A percentile compares a stretch with the other conserved stretches of the same genome.
Evolutionary conservation across 2,113 vertebrate genomes (phyloP).

Genomic region (Agapornis roseicollis): DNA sequence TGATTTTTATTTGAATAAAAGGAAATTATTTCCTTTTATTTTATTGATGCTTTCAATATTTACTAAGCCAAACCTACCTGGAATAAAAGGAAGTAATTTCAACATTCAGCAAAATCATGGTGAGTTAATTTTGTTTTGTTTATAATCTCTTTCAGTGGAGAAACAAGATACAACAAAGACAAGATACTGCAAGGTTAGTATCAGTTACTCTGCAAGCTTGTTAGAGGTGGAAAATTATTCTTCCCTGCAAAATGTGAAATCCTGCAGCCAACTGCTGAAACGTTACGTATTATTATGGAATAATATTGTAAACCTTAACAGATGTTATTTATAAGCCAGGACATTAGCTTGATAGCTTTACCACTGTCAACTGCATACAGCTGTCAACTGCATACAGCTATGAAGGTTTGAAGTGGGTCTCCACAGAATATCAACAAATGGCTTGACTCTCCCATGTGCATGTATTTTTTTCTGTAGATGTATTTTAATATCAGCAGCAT

Average conservation of each 20-base stretch:
- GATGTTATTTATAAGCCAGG: neutral
- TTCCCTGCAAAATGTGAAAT: neutral
- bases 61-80: too few species aligned
- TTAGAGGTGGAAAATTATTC: neutral
- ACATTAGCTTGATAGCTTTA: neutral
- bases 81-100: too few species aligned
- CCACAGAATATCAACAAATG: neutral
- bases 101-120: neutral
- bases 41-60: too few species aligned
- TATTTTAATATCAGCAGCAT: neutral
- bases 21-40: too few species aligned
- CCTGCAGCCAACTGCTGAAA: neutral
- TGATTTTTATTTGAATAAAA: too few species aligned
- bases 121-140: neutral
- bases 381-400: neutral
- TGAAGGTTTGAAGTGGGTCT: neutral
- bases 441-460: neutral
- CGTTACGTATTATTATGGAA: neutral
- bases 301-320: neutral
- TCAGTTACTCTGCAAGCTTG: neutral
- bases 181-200: slow-evolving; percentile 92
- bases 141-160: slow-evolving; percentile 80
- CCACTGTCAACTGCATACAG: neutral
- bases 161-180: slow-evolving; percentile 92
- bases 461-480: neutral